Evolutionary conservation across 35 echinoderm and acorn worm genomes (phyloP).

Genomic region (Chiridota heheva): DNA sequence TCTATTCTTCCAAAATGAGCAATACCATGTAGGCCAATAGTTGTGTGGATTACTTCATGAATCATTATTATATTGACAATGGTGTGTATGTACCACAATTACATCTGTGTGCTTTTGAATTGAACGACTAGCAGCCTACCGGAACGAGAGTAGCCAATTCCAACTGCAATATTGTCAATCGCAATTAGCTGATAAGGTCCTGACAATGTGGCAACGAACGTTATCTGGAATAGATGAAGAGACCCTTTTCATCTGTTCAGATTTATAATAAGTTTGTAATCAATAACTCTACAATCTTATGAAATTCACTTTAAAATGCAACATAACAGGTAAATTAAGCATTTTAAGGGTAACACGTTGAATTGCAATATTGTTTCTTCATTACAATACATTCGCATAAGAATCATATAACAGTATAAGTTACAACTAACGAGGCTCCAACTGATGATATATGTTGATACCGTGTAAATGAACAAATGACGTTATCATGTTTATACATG

Average conservation of each 20-base stretch:
- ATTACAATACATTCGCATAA: background rate
- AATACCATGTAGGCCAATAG: background rate
- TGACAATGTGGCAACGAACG: slow-evolving; percentile 14
- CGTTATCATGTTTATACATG: background rate
- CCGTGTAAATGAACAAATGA: background rate
- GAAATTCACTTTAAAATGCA: background rate
- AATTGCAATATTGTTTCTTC: background rate
- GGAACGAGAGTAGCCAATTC: background rate
- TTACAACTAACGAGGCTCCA: too few species aligned
- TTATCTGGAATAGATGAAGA: background rate
- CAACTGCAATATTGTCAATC: slow-evolving; percentile 20
- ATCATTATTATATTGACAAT: background rate
- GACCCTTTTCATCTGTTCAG: background rate
- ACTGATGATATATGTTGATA: background rate
- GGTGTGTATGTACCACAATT: too few species aligned
- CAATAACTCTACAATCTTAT: background rate
- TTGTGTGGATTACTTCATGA: background rate
- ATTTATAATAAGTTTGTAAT: background rate
- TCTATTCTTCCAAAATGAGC: background rate
- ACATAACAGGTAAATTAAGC: background rate
- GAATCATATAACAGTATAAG: too few species aligned
- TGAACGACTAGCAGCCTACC: background rate
- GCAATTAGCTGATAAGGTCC: slow-evolving; percentile 9
- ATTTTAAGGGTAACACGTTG: background rate
- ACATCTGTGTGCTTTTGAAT: too few species aligned